phyloP scores from a whole-genome alignment of 1,140 invertebrate genomes.

The Acarapis woodi region DNA sequence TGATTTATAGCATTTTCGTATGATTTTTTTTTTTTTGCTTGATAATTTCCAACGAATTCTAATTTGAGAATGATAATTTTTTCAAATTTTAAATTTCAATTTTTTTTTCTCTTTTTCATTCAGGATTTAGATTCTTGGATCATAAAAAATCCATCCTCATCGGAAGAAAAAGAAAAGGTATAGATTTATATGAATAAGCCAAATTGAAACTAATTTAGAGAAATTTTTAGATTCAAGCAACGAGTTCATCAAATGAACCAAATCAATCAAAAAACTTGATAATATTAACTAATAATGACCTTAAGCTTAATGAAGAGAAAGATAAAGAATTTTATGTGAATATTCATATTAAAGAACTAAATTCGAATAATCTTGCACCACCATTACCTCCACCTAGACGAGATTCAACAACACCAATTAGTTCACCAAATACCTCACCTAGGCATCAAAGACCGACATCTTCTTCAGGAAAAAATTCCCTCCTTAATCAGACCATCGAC shows the following conservation, averaged over 20 bases:
- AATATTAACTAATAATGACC: neutral
- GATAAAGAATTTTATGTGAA: too few relatives aligned
- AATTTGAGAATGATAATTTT: neutral
- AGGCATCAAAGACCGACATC: slow-evolving; percentile 8
- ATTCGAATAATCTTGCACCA: slow-evolving; percentile 17
- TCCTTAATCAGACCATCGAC: neutral
- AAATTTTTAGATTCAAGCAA: slow-evolving; percentile 14
- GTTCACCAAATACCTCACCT: slow-evolving; percentile 14
- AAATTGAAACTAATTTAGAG: neutral
- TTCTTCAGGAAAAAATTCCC: neutral
- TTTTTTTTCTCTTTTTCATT: slow-evolving; percentile 1
- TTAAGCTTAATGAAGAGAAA: too few relatives aligned
- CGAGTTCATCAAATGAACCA: slow-evolving; percentile 25
- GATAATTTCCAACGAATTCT: neutral
- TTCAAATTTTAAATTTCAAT: neutral
- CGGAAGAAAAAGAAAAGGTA: slow-evolving; percentile 10
- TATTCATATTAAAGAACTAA: too few relatives aligned
- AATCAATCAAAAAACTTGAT: slow-evolving; percentile 16
- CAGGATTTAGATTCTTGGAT: slow-evolving; percentile 18
- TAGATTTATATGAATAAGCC: slow-evolving; percentile 10
- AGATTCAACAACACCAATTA: slow-evolving; percentile 23
- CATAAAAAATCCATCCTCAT: slow-evolving; percentile 24
- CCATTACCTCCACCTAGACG: slow-evolving; percentile 24
- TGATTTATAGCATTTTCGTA: neutral
- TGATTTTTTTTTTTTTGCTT: neutral